phyloP scores from a whole-genome alignment of 1,140 invertebrate genomes.

The Hetaerina americana region DNA sequence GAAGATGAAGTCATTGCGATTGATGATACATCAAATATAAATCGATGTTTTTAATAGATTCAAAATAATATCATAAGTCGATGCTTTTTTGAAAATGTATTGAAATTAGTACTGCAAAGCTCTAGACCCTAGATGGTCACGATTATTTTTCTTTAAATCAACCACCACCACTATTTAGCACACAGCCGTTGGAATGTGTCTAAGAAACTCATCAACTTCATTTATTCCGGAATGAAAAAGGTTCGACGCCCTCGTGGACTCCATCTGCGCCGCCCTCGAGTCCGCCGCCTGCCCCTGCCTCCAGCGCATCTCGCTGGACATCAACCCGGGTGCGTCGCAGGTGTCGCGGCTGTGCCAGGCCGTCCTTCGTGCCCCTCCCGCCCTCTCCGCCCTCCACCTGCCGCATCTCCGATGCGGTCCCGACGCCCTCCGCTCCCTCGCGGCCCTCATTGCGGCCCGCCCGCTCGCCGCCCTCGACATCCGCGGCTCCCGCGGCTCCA shows the following conservation, averaged over 20 bases:
- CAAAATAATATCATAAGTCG: too few species aligned
- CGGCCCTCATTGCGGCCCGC: constrained; percentile 30
- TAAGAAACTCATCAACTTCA: too few species aligned
- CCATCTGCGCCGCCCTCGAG: constrained; percentile 32
- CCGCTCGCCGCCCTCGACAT: constrained; percentile 37
- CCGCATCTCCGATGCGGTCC: constrained; percentile 41
- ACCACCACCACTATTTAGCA: too few species aligned
- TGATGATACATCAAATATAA: too few species aligned
- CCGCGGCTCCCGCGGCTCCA: constrained; percentile 34
- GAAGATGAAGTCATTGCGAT: too few species aligned
- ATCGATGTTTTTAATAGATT: too few species aligned
- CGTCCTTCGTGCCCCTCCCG: constrained; percentile 29
- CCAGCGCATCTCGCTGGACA: constrained; percentile 31
- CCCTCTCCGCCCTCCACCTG: constrained; percentile 36
- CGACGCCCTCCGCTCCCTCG: constrained; percentile 34
- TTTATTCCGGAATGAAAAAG: too few species aligned
- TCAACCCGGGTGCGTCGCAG: constrained; percentile 37
- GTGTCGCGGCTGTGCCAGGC: constrained; percentile 32
- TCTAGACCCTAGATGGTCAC: too few species aligned
- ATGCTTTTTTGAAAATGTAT: too few species aligned
- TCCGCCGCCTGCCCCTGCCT: constrained; percentile 23
- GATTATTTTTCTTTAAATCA: too few species aligned
- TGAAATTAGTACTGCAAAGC: too few species aligned
- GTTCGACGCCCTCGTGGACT: constrained; percentile 37
- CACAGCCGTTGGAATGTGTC: too few species aligned